phyloP scores from a whole-genome alignment of 2,888 invertebrate genomes.

The Temnothorax ravouxi region DNA sequence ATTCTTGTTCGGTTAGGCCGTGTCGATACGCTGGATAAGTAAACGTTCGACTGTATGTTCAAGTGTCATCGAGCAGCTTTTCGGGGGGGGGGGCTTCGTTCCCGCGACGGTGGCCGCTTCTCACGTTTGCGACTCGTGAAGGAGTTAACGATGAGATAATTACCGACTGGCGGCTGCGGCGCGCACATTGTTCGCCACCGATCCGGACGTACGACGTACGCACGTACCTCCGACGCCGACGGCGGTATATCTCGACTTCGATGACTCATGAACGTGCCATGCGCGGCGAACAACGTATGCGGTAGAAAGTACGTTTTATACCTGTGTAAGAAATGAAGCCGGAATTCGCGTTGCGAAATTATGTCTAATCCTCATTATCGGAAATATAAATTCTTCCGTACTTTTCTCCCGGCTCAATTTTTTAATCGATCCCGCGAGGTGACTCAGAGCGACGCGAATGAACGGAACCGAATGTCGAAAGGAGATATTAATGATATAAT shows the following conservation, averaged over 20 bases:
- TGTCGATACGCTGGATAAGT: neutral
- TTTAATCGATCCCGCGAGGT: neutral
- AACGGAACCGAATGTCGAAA: neutral
- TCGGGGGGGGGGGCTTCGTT: neutral
- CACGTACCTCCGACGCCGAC: conserved; percentile 10
- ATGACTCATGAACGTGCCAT: conserved; percentile 45
- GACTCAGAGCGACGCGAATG: neutral
- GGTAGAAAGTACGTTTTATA: conserved; percentile 29
- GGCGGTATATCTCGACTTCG: conserved; percentile 33
- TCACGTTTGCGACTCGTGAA: conserved; percentile 18
- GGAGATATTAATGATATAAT: neutral
- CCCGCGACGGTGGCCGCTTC: conserved; percentile 12
- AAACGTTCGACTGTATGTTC: neutral
- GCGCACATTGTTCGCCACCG: conserved; percentile 40
- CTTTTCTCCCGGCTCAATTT: neutral
- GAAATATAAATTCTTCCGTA: conserved; percentile 17
- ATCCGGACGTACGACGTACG: conserved; percentile 42
- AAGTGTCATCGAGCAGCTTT: conserved; percentile 3
- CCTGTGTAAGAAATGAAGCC: conserved; percentile 7
- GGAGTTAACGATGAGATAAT: conserved; percentile 47
- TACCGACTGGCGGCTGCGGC: conserved; percentile 21
- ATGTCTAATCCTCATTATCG: conserved; percentile 24
- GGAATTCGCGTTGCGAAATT: conserved; percentile 47
- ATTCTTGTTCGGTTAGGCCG: neutral
- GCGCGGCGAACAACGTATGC: conserved; percentile 13